Evolutionary conservation across 1,140 invertebrate genomes (phyloP).

Genomic region (Acromyrmex heyeri): DNA sequence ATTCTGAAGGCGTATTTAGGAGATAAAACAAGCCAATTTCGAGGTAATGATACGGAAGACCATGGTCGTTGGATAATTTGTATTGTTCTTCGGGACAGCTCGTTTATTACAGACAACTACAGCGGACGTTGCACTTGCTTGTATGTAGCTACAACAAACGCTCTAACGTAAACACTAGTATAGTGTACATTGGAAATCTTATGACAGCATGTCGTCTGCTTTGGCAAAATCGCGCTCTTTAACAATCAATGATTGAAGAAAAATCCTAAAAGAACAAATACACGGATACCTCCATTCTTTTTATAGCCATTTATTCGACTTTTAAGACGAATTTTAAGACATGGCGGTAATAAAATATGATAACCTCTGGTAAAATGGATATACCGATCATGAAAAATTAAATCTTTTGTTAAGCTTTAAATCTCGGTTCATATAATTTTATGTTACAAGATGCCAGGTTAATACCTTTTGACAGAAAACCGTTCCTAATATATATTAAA

Average conservation of each 20-base stretch:
- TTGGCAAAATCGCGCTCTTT: not conserved
- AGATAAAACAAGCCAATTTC: conserved; percentile 63
- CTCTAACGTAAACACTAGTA: conserved; percentile 22
- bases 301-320: conserved; percentile 4
- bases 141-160: not conserved
- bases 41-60: conserved; percentile 56
- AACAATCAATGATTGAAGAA: conserved; percentile 20
- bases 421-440: conserved; percentile 9
- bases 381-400: not conserved
- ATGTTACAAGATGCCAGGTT: not conserved
- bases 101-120: conserved; percentile 55
- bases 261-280: not conserved
- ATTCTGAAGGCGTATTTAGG: conserved; percentile 53
- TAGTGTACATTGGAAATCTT: conserved; percentile 27
- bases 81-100: conserved; percentile 56
- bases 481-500: not conserved
- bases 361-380: not conserved
- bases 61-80: conserved; percentile 61
- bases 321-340: not conserved
- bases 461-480: not conserved
- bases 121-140: conserved; percentile 38
- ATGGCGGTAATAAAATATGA: not conserved
- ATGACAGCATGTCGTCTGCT: not conserved
- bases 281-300: not conserved
- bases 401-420: conserved; percentile 16